These are phyloP conservation scores for Rhinichthys osculus DNA, from an alignment of 2,797 vertebrate species.

Conservation along the genomic window DNA sequence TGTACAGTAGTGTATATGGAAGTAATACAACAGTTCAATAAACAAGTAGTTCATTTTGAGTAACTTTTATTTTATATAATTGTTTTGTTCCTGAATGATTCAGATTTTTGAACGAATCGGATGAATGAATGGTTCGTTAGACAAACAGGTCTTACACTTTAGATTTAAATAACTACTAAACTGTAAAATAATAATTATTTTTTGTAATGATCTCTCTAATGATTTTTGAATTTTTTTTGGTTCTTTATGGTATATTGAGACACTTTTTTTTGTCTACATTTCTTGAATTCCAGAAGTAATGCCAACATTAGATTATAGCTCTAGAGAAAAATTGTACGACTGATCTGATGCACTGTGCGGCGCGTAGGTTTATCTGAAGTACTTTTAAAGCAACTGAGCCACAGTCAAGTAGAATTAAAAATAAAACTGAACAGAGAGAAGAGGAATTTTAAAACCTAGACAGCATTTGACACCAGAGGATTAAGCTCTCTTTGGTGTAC, in stretches of 20 bases:
- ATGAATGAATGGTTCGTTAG: not conserved
- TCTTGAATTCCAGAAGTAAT: constrained; percentile 62
- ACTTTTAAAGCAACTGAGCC: constrained; percentile 17
- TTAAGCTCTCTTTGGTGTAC: constrained; percentile 31
- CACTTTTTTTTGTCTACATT: constrained; percentile 7
- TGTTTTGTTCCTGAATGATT: too few relatives aligned
- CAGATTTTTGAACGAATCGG: too few relatives aligned
- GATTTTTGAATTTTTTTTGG: not conserved
- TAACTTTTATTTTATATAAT: too few relatives aligned
- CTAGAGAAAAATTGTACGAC: not conserved
- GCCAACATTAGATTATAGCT: constrained; percentile 22
- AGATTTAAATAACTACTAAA: not conserved
- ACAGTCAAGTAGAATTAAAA: constrained; percentile 14
- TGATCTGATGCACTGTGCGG: constrained; percentile 20
- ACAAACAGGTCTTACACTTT: not conserved
- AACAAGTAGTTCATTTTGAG: too few relatives aligned
- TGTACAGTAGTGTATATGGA: too few relatives aligned
- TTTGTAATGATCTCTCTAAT: not conserved
- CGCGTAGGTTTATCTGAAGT: constrained; percentile 10
- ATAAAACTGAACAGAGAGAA: constrained; percentile 25
- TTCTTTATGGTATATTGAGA: not conserved
- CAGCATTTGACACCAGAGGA: constrained; percentile 28
- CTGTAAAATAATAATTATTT: not conserved
- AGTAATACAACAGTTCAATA: too few relatives aligned
- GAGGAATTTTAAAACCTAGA: constrained; percentile 29